These are phyloP conservation scores for Anas flavirostris DNA, from an alignment of 2,797 vertebrate genomes.

Conservation along the genomic window DNA sequence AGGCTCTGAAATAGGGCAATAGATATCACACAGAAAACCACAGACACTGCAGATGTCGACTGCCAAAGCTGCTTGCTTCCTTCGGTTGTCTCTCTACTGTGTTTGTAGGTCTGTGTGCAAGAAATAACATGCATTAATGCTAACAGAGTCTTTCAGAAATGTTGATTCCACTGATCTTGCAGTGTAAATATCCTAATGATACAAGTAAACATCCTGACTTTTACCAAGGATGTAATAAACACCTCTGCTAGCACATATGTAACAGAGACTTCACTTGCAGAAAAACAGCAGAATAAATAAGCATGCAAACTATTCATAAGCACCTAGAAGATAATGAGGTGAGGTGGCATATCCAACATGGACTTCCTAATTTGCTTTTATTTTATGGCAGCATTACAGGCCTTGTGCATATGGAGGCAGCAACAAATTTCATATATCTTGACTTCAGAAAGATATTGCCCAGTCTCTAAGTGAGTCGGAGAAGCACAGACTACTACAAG, in stretches of 20 bases:
- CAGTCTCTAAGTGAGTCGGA: not conserved
- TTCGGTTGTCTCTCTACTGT: not conserved
- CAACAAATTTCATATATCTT: not conserved
- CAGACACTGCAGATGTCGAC: not conserved
- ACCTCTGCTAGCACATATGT: not conserved
- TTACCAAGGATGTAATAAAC: not conserved
- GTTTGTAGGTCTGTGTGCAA: not conserved
- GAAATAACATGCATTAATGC: not conserved
- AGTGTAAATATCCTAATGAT: no score
- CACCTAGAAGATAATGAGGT: not conserved
- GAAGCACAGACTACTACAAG: not conserved
- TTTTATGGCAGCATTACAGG: not conserved
- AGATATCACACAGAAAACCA: fast-evolving
- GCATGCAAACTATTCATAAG: not conserved
- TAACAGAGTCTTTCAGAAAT: not conserved
- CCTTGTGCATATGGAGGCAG: not conserved
- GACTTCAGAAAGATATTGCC: not conserved
- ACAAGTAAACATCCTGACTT: no score
- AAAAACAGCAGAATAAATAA: not conserved
- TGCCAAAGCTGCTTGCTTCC: not conserved
- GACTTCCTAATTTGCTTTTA: not conserved
- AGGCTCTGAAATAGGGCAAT: not conserved
- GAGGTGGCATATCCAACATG: not conserved
- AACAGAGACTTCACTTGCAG: not conserved
- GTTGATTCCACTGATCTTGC: not conserved